Base-by-base conservation (phyloP, 1,140 invertebrate species). In the Nebria ingens region DNA sequence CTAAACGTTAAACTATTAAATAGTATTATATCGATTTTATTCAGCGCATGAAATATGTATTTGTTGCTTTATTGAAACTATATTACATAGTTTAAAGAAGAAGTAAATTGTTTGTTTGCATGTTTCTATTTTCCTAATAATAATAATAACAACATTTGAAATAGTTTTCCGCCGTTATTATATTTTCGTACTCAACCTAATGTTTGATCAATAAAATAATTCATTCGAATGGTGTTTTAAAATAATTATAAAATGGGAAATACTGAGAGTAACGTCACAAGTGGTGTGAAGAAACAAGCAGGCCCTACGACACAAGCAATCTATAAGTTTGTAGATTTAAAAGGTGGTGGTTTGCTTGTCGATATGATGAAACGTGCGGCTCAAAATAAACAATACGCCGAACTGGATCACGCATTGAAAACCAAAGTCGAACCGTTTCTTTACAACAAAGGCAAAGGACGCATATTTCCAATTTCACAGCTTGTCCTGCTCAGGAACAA, bases 291-390 rank as follows among this genome's bases (percentile, higher is more conserved):
- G 70, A 93, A 93, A 60, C 91, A 94, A 68, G 90, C 90, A 0
- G 90, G 89, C 23, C 85, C 85, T 12, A 86, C 86, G 1, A 81
- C 83, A 11, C 83, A 88, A 65, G 76, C 84, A 52, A 78, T 93
- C 57, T 93, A 94, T 65, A 89, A 90, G 68, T 74, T 93, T 51
- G 83, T 90, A 0, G 86, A 93, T 71, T 70, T 93, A 21, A 93
- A 93, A 82, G 90, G 93, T 58, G 89, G 91, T 50, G 95, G 96
- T 49, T 75, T 93, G 50, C 73, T 98, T 1, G 89, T 97, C 2
- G 89, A 94, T 62, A 79, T 97, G 73, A 94, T 94, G 85, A 97
- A 97, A 73, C 77, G 90, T 62, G 91, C 91, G 0, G 79, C 85
- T 0, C 87, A 91, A 65, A 91, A 84, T 22, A 93, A 91, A 69